Percentiles rank a stretch among this genome's conserved stretches.
Evolutionary conservation across 2,888 invertebrate genomes (phyloP).

Genomic region (Torymus aiolomorphi): DNA sequence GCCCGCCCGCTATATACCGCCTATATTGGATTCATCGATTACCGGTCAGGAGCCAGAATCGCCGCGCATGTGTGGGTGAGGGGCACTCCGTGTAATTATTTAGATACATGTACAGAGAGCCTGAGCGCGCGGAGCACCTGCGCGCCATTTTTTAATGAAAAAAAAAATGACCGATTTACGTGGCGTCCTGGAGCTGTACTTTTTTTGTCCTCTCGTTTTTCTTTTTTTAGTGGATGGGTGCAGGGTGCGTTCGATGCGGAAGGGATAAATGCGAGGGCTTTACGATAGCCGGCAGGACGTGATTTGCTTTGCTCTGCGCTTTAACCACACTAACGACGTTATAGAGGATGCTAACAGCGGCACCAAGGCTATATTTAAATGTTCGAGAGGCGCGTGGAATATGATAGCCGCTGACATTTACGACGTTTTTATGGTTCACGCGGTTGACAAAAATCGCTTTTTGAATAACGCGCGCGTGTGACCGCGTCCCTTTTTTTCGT

Average conservation of each 20-base stretch:
- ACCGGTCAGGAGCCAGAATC: too few species aligned
- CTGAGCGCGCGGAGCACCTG: too few species aligned
- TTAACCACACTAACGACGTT: background rate
- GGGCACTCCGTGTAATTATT: too few species aligned
- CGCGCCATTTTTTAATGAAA: background rate
- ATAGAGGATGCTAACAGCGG: too few species aligned
- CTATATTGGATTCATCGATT: constrained; percentile 38
- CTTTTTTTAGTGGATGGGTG: background rate
- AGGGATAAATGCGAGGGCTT: background rate
- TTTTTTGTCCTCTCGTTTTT: background rate
- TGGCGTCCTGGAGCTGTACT: background rate
- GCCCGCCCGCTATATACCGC: too few species aligned
- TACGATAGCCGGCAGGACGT: background rate
- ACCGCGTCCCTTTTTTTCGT: background rate
- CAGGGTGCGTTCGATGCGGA: background rate
- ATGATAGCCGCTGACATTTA: background rate
- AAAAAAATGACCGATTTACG: background rate
- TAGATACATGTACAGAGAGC: too few species aligned
- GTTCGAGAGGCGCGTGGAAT: too few species aligned
- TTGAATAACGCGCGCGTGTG: background rate
- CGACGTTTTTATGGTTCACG: constrained; percentile 12
- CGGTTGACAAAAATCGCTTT: background rate
- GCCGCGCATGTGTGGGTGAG: too few species aligned
- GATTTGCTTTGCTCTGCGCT: constrained; percentile 21
- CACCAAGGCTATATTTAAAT: too few species aligned